Evolutionary conservation across 1,140 invertebrate genomes (phyloP), one percentile per base, ranked within the genome.

Genomic region (Globodera ellingtonae): DNA sequence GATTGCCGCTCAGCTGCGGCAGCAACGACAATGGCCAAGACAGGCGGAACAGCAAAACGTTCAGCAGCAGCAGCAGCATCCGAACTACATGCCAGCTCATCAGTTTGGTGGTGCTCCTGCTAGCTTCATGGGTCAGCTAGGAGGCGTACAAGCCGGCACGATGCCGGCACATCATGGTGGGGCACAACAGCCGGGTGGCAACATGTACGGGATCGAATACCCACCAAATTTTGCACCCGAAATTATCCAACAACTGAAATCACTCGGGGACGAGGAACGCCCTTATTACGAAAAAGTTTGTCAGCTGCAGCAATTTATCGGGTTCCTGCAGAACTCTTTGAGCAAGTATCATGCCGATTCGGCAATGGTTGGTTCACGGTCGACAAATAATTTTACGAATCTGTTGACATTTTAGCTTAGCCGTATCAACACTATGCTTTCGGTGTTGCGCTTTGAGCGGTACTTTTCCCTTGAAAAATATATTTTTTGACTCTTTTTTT

Each of bases 231-330:
- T 83, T 44, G 48, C 80, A 44, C 82, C 84, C 15, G 80, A 83
- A 65, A 85, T 82, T 81, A 44, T 78, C 15, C 56, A 76, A 72
- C 56, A 18, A 21, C 59, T 83, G 21, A 82, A 69, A 52, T 21
- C 15, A n/a, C 50, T 81, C 10, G 84, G 84, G 0, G 72, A 83
- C 18, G 84, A 83, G 21, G 82, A 83, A 69, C 70, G 72, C 15
- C 76, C 77, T 7, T 86, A 86, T 62, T 78, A 69, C 47, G 78
- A 83, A 9, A 86, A 86, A 62, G 71, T 86, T 6, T 74, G 62
- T 35, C 71, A 79, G 46, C 24, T 86, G 13, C 85, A 84, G 62
- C 62, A 75, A 46, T 84, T 71, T 70, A 44, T 72, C 21, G 52
- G 46, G 48, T 76, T 78, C 46, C 59, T 86, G 21, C 80, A 59